A percentile compares a stretch with the other conserved stretches of the same genome.
Conservation (phyloP, 2,797 vertebrate species). For the Alcedo quadribrachys region DNA sequence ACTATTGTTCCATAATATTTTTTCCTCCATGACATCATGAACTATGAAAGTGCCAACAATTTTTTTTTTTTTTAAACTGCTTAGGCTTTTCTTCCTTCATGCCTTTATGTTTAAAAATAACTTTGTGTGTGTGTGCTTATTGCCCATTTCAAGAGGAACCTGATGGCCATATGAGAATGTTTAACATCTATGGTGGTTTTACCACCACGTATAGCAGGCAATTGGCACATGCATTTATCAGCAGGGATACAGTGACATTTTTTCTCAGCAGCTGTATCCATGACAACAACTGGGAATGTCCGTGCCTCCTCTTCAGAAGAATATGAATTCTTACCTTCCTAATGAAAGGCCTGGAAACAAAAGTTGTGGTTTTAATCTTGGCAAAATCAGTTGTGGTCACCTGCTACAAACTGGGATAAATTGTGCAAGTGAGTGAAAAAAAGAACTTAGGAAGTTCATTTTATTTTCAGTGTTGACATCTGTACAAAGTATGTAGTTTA, state of each 20-base stretch:
- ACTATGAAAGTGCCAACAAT: slow-evolving; percentile 52
- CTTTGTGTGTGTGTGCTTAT: neutral
- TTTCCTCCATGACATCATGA: slow-evolving; percentile 72
- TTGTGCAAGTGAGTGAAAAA: neutral
- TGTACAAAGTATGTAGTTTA: neutral
- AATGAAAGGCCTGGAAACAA: slow-evolving; percentile 10
- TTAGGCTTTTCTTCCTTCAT: slow-evolving; percentile 39
- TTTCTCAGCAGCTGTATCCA: slow-evolving; percentile 67
- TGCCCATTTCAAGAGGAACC: slow-evolving; percentile 22
- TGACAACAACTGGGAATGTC: slow-evolving; percentile 69
- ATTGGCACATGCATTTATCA: slow-evolving; percentile 69
- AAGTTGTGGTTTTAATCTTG: neutral
- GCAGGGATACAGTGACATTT: slow-evolving; percentile 75
- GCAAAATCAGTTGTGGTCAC: neutral
- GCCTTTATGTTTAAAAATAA: slow-evolving; percentile 41
- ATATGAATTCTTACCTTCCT: slow-evolving; percentile 37
- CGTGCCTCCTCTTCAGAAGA: slow-evolving; percentile 32
- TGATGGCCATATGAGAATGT: slow-evolving; percentile 51
- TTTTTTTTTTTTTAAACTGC: neutral
- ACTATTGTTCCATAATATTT: slow-evolving; percentile 72
- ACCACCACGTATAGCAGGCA: slow-evolving; percentile 47
- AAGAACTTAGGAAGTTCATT: neutral
- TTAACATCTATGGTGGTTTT: slow-evolving; percentile 46
- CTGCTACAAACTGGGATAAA: neutral
- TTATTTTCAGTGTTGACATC: neutral